Conservation (phyloP, 2,797 vertebrate species). For the Syngnathus rostellatus region DNA sequence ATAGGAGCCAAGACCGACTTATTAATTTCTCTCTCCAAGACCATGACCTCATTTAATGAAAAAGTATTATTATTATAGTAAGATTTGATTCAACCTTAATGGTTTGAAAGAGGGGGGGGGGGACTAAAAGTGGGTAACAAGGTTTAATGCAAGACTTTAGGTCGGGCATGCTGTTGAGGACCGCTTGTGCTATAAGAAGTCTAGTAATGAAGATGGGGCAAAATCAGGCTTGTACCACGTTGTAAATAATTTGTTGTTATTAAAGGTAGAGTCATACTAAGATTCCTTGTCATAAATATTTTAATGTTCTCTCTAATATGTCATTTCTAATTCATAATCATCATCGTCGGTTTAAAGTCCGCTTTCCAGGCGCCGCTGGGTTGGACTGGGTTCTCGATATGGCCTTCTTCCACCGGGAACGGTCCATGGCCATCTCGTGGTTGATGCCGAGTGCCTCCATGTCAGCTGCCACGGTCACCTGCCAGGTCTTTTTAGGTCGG, state of each 20-base stretch:
- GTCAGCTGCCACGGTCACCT: too few relatives aligned
- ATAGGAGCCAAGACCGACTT: neutral
- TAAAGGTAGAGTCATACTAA: slow-evolving; percentile 36
- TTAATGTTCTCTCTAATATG: slow-evolving; percentile 50
- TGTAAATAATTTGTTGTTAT: slow-evolving; percentile 49
- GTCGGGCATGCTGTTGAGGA: slow-evolving; percentile 26
- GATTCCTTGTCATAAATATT: slow-evolving; percentile 55
- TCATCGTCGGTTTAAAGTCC: too few relatives aligned
- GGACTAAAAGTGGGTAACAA: neutral
- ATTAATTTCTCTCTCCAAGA: slow-evolving; percentile 19
- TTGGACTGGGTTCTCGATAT: too few relatives aligned
- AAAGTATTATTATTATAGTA: slow-evolving; percentile 41
- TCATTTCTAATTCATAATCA: slow-evolving; percentile 63
- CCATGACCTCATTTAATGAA: slow-evolving; percentile 36
- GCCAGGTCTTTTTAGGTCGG: too few relatives aligned
- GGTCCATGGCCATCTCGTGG: too few relatives aligned
- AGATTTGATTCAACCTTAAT: neutral
- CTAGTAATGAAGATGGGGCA: too few relatives aligned
- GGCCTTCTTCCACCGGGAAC: too few relatives aligned
- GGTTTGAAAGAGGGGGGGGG: too few relatives aligned
- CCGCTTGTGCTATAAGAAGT: too few relatives aligned
- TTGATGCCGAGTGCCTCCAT: too few relatives aligned
- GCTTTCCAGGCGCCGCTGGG: too few relatives aligned
- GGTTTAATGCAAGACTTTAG: neutral
- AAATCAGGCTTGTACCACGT: slow-evolving; percentile 4